phyloP scores from a whole-genome alignment of 2,888 invertebrate genomes.

The Melitaea athalia region DNA sequence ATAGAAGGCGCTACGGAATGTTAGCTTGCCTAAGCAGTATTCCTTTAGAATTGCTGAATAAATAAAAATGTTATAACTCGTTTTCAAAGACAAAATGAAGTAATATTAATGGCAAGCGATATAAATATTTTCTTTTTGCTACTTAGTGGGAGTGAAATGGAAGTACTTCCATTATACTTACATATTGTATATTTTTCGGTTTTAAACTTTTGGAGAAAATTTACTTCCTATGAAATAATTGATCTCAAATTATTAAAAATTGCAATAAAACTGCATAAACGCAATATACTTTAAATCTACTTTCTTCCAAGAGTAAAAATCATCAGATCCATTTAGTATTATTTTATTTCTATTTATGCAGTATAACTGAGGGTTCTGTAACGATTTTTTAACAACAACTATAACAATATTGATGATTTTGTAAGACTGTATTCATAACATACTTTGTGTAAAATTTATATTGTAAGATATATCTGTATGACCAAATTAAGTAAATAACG shows the following conservation, averaged over 20 bases:
- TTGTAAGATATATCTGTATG: not conserved
- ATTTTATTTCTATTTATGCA: not conserved
- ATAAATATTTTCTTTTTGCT: not conserved
- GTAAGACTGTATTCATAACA: not conserved
- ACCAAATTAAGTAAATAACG: not conserved
- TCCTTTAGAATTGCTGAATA: not conserved
- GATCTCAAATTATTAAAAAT: conserved; percentile 24
- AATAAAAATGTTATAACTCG: not conserved
- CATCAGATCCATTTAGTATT: conserved; percentile 5
- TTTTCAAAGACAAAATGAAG: not conserved
- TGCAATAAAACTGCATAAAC: not conserved
- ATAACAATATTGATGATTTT: not conserved
- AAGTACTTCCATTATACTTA: conserved; percentile 16
- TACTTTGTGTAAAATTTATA: not conserved
- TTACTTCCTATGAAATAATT: conserved; percentile 7
- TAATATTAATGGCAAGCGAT: not conserved
- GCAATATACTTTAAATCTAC: not conserved
- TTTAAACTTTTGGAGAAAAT: conserved; percentile 1
- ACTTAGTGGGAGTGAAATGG: conserved; percentile 35
- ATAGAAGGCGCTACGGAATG: not conserved
- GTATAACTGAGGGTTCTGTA: not conserved
- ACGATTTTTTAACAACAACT: no score
- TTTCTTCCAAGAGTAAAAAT: not conserved
- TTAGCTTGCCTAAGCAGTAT: no score
- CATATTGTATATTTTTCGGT: conserved; percentile 14